Base-by-base conservation (phyloP, 2,797 vertebrate species). In the Enteromius thamalakanensis region DNA sequence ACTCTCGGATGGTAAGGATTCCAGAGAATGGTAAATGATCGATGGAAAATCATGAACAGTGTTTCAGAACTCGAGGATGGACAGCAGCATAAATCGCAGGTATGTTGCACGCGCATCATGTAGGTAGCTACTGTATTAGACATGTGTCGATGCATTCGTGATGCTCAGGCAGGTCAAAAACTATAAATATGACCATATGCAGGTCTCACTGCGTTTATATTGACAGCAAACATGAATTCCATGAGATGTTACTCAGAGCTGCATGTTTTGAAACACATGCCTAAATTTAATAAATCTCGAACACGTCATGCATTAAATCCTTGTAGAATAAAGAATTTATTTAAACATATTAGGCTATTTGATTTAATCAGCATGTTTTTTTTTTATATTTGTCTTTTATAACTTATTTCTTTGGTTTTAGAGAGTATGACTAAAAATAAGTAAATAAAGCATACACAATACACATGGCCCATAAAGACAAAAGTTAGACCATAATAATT, bases 1-100 rank as follows among this genome's bases (percentile, higher is more conserved):
- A 81, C 77, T 86, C 77, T 53, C 60, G 78, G 89, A 93, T 92
- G 76, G 84, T 82, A 84, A 86, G 87, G 79, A 87, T 86, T 89
- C 82, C 77, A 71, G 91, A 95, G 92, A 91, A 96, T 95, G 94
- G 91, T 94, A 88, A 96, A 95, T 72, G 95, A 96, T 70, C 92
- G 91, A 19, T 96, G 95, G 95, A 96, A 95, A 90, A 94, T 95
- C 90, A 93, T 95, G 94, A 95, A 96, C 92, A 95, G 95, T 87
- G 94, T 93, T 83, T 93, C 96, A 8, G 96, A 96, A 86, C 95
- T 96, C 60, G 95, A 95, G 89, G 93, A 94, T 87, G 94, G 92
- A 85, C 92, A 91, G 37, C 93, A 90, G 71, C 91, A 93, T 84
- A 96, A 93, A 88, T 89, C 92, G 45, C 95, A 97, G 96, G 96